Base-by-base conservation (phyloP, 2,797 vertebrate species). In the Galaxias olidus region DNA sequence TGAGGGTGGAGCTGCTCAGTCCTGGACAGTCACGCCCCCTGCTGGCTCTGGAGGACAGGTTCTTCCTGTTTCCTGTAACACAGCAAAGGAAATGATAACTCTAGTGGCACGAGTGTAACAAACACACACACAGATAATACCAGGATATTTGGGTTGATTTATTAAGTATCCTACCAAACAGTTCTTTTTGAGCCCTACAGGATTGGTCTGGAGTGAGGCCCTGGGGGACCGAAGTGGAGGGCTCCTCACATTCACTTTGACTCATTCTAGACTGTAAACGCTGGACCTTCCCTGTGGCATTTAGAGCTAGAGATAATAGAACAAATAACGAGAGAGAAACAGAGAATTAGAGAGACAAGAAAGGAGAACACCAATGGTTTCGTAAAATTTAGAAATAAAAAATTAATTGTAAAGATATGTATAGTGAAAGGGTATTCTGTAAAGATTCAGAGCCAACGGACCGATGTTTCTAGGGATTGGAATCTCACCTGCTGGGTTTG, bases 201-300 rank as follows among this genome's bases (percentile, higher is more conserved):
- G 87, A 75, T 15, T 65, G 73, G 55, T 61, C 69, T 12, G 59
- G 55, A 72, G 73, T 95, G 70, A 96, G 84, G 59, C 95, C 90
- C 65, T 92, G 93, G 78, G 87, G 89, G 76, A 94, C 81, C 61
- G 76, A 14, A 46, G 43, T 52, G 12, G 74, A 84, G 1, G 65
- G 50, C 53, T 90, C 86, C 10, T 85, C 70, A 11, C 76, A 10
- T 0, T 90, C 87, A 56, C 85, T 76, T 47, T 82, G 85, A 11
- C 20, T 75, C 68, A 76, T 88, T 59, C 83, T 89, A 48, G 89
- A 87, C 55, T 62, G 82, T 47, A 94, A 48, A 77, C 88, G 93
- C 75, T 86, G 84, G 65, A 97, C 90, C 19, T 91, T 87, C 15
- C 45, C 41, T 3, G 95, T 96, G 46, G 91, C 93, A 81, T 98